These are phyloP conservation scores for Diacarnus erythraeanus DNA, from an alignment of 37 sponge, comb jelly and placozoan genomes.

Conservation along the genomic window DNA sequence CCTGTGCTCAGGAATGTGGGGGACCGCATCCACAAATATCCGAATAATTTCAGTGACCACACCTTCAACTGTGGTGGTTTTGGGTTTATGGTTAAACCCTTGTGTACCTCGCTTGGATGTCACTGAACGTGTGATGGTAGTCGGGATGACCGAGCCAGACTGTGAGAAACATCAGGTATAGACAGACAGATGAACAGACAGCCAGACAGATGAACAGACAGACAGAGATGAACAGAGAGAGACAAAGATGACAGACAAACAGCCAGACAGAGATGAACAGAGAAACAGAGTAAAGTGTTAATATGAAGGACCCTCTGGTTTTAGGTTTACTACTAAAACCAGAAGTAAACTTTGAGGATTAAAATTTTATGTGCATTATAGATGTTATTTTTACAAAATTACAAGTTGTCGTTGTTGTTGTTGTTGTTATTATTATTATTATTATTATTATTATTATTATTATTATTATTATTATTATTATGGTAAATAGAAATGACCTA, in stretches of 20 bases:
- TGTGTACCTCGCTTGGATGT: background rate
- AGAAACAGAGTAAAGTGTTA: no score
- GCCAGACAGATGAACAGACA: background rate
- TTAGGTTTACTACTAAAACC: no score
- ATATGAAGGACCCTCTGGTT: no score
- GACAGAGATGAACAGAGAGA: no score
- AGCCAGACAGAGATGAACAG: no score
- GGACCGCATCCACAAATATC: conserved; percentile 91
- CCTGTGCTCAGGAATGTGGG: conserved; percentile 95
- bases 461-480: conserved; percentile 1
- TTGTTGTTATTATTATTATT: background rate
- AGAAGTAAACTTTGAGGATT: background rate
- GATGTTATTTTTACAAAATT: background rate
- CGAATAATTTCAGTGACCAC: conserved; percentile 69
- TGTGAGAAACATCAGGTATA: background rate
- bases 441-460: background rate
- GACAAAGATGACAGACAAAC: no score
- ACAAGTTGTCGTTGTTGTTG: background rate
- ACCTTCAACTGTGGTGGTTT: conserved; percentile 21
- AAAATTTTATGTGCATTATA: background rate
- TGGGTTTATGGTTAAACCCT: background rate
- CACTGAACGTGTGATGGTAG: background rate
- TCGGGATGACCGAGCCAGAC: background rate
- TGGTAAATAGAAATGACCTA: background rate
- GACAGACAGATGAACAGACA: background rate